Evolutionary conservation across 2,113 vertebrate species (phyloP).

Genomic region (Gallinago jamesoni): DNA sequence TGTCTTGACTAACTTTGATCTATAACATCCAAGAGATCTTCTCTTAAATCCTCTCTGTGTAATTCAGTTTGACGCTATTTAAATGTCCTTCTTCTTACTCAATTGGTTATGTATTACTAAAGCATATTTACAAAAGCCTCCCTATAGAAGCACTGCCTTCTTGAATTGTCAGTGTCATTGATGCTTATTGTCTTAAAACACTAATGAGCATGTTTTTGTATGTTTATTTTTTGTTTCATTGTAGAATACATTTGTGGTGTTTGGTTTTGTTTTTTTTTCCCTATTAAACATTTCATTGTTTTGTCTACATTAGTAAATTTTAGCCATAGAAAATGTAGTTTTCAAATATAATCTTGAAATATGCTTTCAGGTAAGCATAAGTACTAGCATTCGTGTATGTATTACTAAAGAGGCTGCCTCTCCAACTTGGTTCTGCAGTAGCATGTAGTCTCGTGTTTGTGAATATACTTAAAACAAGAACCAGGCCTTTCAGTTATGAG

Average conservation of each 20-base stretch:
- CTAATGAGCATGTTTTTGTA: constrained; percentile 48
- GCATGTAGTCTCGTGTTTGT: background rate
- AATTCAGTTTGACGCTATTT: background rate
- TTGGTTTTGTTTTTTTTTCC: background rate
- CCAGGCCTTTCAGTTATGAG: background rate
- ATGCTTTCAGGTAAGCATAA: background rate
- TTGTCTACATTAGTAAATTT: background rate
- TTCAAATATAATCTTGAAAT: background rate
- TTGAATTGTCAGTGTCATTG: constrained; percentile 68
- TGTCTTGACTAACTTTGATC: background rate
- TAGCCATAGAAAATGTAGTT: background rate
- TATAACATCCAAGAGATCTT: background rate
- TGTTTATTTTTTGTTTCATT: constrained; percentile 35
- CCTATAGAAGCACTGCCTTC: background rate
- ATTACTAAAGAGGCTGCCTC: background rate
- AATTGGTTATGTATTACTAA: constrained; percentile 25
- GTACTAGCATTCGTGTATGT: background rate
- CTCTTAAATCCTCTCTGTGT: background rate
- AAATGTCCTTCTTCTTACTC: background rate
- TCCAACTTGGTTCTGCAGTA: background rate
- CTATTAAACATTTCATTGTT: background rate
- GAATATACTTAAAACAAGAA: background rate
- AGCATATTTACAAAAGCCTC: constrained; percentile 9
- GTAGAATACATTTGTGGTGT: background rate
- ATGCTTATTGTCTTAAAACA: constrained; percentile 60